Conservation (phyloP, 30 jellyfish, hydroid and myxozoan species). For the Hydractinia echinata region DNA sequence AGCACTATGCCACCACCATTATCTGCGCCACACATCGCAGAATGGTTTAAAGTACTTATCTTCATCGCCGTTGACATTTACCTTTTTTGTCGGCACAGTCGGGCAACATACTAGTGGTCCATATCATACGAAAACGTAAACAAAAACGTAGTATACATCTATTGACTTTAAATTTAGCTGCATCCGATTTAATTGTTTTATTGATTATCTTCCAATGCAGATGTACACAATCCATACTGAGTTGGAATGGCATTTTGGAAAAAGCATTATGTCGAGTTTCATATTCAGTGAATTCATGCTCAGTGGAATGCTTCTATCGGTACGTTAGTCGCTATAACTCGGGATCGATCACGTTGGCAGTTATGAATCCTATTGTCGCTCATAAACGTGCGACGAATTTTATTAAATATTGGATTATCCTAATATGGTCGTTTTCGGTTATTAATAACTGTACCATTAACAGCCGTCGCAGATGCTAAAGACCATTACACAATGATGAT, state of each 20-base stretch:
- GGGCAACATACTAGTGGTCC: conserved; percentile 71
- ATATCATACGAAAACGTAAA: conserved; percentile 37
- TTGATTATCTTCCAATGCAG: conserved; percentile 71
- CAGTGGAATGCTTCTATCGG: conserved; percentile 80
- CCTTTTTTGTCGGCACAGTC: conserved; percentile 52
- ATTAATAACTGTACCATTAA: conserved; percentile 68
- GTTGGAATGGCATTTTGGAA: conserved; percentile 77
- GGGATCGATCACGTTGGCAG: conserved; percentile 87
- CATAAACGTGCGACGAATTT: conserved; percentile 32
- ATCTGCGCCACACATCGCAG: conserved; percentile 8
- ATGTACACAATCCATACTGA: conserved; percentile 40
- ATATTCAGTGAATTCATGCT: conserved; percentile 52
- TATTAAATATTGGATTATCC: conserved; percentile 34
- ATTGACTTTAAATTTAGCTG: conserved; percentile 66
- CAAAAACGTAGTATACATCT: conserved; percentile 65
- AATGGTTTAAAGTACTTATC: conserved; percentile 15
- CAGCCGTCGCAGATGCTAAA: conserved; percentile 42
- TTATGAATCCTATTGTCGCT: conserved; percentile 55
- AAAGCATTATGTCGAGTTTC: conserved; percentile 60
- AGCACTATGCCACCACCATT: background rate
- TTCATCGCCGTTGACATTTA: conserved; percentile 26
- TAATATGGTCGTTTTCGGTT: conserved; percentile 64
- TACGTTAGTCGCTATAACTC: conserved; percentile 70
- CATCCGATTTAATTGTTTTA: conserved; percentile 63
- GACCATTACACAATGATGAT: background rate